Evolutionary conservation across 2,888 invertebrate genomes (phyloP), one percentile per base, ranked within the genome.

Genomic region (Drosophila quasianomalipes): DNA sequence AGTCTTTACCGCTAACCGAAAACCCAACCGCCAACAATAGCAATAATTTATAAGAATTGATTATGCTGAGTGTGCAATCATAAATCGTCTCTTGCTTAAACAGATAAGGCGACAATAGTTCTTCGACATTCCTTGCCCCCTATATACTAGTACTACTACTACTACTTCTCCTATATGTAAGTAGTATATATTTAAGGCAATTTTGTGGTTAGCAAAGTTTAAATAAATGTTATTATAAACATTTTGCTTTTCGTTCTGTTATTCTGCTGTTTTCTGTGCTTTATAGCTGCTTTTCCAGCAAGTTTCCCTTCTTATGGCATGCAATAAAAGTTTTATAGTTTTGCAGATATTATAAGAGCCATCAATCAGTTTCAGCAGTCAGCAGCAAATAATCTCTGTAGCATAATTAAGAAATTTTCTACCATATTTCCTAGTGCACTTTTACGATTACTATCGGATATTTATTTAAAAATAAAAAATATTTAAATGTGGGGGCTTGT

Each of bases 31-130:
- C 82, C 82, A 76, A 79, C 81, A 84, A 87, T 86, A 87, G 85
- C 87, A 87, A 86, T 87, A 87, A 87, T 83, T 87, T 87, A 87
- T 86, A 89, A 86, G 87, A 89, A 89, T 87, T 89, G 87, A 87
- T 87, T 87, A 86, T 84, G 86, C 86, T 86, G 86, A 86, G 81
- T 82, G 77, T 88, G 85, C 85, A 82, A 82, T 83, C 85, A 89
- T 86, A 86, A 86, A 86, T 86, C 82, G 82, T 84, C 60, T 74
- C 62, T 63, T 63, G 68, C 54, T 72, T 41, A 37, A 59, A 70
- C 77, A 83, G 83, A 83, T 82, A 83, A 74, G 74, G 73, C 73
- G 69, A 75, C 70, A 81, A 75, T 79, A 72, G 60, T 49, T 37
- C 30, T 51, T 51, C 51, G 49, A 33, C 41, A 47, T 10, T 30